Conservation (phyloP, 2,797 vertebrate species). For the Apodemus agrarius region DNA sequence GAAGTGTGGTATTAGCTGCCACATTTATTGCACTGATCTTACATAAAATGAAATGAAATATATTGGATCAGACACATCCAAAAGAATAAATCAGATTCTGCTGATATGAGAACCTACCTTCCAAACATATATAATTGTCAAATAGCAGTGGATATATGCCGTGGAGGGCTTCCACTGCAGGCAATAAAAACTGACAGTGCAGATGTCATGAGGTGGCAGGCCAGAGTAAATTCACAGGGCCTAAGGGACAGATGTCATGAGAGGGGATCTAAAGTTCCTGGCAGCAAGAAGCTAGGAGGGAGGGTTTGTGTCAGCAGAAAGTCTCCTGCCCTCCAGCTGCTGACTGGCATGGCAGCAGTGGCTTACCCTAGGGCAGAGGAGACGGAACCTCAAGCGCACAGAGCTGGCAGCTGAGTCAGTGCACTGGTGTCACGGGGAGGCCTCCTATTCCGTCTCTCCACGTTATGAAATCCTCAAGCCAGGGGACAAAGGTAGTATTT, state of each 20-base stretch:
- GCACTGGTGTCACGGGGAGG: no score
- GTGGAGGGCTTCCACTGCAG: not conserved
- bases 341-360: not conserved
- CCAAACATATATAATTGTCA: not conserved
- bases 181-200: not conserved
- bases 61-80: not conserved
- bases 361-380: not conserved
- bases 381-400: not conserved
- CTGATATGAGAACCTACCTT: not conserved
- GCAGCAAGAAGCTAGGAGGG: not conserved
- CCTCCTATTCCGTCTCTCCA: not conserved
- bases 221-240: not conserved
- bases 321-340: not conserved
- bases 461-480: not conserved
- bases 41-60: slow-evolving; percentile 3
- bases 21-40: not conserved
- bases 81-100: not conserved
- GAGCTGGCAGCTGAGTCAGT: not conserved
- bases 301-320: not conserved
- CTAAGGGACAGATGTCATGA: not conserved
- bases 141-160: not conserved
- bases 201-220: not conserved
- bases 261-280: not conserved
- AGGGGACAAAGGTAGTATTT: not conserved
- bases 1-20: not conserved